These are phyloP conservation scores for Pangasius mekongensis DNA, from an alignment of 2,797 vertebrate species.

Conservation along the genomic window DNA sequence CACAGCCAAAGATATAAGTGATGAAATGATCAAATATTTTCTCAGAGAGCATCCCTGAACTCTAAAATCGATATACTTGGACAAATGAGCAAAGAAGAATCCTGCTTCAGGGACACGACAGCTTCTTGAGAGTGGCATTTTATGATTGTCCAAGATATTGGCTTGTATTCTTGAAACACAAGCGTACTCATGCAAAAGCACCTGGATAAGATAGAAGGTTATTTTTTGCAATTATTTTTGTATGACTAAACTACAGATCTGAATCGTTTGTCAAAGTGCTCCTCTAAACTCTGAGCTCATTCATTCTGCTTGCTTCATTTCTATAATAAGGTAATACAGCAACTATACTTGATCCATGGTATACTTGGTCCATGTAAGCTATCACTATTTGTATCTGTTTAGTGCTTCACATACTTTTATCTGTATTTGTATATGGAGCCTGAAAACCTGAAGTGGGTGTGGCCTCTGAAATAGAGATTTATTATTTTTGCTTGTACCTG, in stretches of 20 bases:
- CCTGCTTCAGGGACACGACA: slow-evolving; percentile 8
- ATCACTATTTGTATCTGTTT: neutral
- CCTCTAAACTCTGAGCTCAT: neutral
- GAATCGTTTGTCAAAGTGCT: neutral
- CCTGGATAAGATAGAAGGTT: neutral
- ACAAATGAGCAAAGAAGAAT: slow-evolving; percentile 41
- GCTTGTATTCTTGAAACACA: slow-evolving; percentile 24
- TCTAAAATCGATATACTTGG: slow-evolving; percentile 36
- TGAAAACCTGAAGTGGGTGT: neutral
- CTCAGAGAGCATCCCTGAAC: slow-evolving; percentile 22
- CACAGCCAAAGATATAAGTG: slow-evolving; percentile 19
- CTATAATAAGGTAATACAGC: neutral
- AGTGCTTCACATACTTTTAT: neutral
- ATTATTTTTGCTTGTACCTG: neutral
- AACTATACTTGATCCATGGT: neutral
- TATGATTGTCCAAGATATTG: slow-evolving; percentile 33
- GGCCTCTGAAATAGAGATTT: neutral
- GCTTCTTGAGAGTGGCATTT: neutral
- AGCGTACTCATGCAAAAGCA: neutral
- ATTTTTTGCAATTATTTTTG: neutral
- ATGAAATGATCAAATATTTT: slow-evolving; percentile 41
- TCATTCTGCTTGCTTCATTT: neutral
- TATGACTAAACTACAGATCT: neutral
- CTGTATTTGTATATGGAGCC: neutral
- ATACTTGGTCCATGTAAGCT: neutral